Conservation (phyloP, 2,888 invertebrate species). For the Epicampocera succincta region DNA sequence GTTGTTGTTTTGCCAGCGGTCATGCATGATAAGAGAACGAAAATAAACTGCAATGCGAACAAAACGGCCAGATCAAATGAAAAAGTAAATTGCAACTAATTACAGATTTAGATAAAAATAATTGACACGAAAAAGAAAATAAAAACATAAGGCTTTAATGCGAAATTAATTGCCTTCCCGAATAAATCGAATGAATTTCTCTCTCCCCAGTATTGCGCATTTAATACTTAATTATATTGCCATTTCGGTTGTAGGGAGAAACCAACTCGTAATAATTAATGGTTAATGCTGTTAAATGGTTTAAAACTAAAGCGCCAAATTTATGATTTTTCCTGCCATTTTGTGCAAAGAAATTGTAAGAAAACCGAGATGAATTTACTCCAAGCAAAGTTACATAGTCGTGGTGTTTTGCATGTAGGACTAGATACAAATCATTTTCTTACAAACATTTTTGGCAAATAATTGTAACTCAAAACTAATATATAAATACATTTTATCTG, state of each 20-base stretch:
- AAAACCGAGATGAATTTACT: neutral
- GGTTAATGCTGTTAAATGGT: slow-evolving; percentile 56
- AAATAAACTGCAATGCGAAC: neutral
- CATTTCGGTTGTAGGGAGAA: slow-evolving; percentile 3
- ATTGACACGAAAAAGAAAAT: neutral
- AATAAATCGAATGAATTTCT: slow-evolving; percentile 23
- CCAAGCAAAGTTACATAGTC: neutral
- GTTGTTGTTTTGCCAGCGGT: neutral
- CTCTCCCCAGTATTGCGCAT: neutral
- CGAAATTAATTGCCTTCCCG: slow-evolving; percentile 39
- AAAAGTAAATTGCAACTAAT: slow-evolving; percentile 28
- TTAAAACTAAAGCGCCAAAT: slow-evolving; percentile 58
- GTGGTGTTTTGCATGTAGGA: neutral
- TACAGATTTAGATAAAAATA: slow-evolving; percentile 23
- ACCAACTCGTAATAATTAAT: slow-evolving; percentile 38
- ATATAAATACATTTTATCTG: slow-evolving; percentile 13
- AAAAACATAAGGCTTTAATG: slow-evolving; percentile 11
- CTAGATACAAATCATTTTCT: slow-evolving; percentile 45
- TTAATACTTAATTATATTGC: neutral
- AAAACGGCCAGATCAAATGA: neutral
- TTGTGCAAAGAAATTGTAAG: neutral
- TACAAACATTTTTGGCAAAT: slow-evolving; percentile 52
- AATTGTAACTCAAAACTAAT: slow-evolving; percentile 45
- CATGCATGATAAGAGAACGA: too few relatives aligned
- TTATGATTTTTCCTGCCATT: neutral